These are phyloP conservation scores for Isaurus tuberculatus DNA, from an alignment of 92 coral and sea anemone species.

Conservation along the genomic window DNA sequence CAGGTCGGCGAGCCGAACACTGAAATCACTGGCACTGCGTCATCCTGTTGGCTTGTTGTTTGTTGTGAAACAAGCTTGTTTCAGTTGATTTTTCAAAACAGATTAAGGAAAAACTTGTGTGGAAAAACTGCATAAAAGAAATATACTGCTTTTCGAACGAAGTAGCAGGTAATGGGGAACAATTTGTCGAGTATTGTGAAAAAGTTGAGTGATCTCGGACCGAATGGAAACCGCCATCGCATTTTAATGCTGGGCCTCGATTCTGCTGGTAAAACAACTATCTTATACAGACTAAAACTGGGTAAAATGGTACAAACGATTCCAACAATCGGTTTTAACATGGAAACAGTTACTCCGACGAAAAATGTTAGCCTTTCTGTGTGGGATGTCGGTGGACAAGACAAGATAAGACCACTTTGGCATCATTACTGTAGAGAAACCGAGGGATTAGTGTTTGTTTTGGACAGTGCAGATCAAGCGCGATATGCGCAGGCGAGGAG, in stretches of 20 bases:
- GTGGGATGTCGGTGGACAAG: slow-evolving; percentile 45
- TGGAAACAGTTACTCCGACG: slow-evolving; percentile 50
- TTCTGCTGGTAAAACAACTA: slow-evolving; percentile 43
- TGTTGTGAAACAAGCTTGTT: background rate
- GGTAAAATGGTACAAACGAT: slow-evolving; percentile 45
- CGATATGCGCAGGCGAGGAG: slow-evolving; percentile 40
- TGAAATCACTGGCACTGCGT: background rate
- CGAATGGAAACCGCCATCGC: slow-evolving; percentile 41
- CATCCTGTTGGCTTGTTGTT: background rate
- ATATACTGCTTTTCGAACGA: background rate
- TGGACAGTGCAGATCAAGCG: slow-evolving; percentile 45
- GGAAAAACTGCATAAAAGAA: background rate
- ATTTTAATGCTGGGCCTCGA: slow-evolving; percentile 43
- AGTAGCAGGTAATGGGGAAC: slow-evolving; percentile 22
- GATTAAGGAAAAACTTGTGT: background rate
- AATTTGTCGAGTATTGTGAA: slow-evolving; percentile 31
- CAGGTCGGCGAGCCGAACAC: background rate
- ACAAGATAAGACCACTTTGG: slow-evolving; percentile 44
- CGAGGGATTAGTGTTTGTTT: slow-evolving; percentile 33
- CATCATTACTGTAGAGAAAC: slow-evolving; percentile 45
- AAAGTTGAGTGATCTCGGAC: slow-evolving; percentile 38
- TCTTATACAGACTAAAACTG: slow-evolving; percentile 41
- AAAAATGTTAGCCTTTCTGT: slow-evolving; percentile 44
- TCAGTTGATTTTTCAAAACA: background rate
- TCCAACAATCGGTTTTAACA: slow-evolving; percentile 46